Evolutionary conservation across 2,113 vertebrate genomes (phyloP).

Genomic region (Toxotes jaculatrix): DNA sequence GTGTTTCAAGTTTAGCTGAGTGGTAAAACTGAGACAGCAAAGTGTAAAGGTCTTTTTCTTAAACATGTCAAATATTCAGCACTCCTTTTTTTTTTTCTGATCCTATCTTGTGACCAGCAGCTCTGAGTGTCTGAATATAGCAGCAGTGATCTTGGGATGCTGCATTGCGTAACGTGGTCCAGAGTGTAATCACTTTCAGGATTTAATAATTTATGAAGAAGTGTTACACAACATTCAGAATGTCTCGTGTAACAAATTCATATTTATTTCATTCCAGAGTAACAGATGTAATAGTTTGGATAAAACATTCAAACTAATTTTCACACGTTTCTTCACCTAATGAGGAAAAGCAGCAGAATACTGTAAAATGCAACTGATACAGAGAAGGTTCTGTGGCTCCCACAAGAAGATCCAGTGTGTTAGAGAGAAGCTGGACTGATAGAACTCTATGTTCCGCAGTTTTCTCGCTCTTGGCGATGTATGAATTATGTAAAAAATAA

Average conservation of each 20-base stretch:
- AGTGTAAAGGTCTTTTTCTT: constrained; percentile 46
- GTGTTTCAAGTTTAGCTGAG: constrained; percentile 25
- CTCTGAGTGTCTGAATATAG: constrained; percentile 49
- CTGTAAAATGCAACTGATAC: constrained; percentile 1
- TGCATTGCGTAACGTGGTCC: constrained; percentile 61
- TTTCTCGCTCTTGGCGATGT: constrained; percentile 11
- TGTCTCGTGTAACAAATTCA: not conserved
- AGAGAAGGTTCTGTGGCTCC: not conserved
- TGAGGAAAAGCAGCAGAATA: not conserved
- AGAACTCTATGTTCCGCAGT: constrained; percentile 9
- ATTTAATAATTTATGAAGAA: constrained; percentile 66
- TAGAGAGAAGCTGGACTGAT: constrained; percentile 2
- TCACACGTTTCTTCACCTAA: constrained; percentile 1
- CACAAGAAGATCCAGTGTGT: not conserved
- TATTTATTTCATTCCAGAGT: not conserved
- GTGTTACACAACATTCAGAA: constrained; percentile 63
- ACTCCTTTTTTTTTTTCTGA: constrained; percentile 12
- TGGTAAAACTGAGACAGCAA: constrained; percentile 56
- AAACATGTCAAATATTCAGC: constrained; percentile 63
- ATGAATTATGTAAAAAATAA: constrained; percentile 56
- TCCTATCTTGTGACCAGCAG: constrained; percentile 25
- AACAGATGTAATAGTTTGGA: not conserved
- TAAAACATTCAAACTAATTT: too few species aligned
- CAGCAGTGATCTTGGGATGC: constrained; percentile 37
- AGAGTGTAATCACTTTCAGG: constrained; percentile 50